Evolutionary conservation across 1,140 invertebrate species (phyloP).

Genomic region (Drosophila murphyi): DNA sequence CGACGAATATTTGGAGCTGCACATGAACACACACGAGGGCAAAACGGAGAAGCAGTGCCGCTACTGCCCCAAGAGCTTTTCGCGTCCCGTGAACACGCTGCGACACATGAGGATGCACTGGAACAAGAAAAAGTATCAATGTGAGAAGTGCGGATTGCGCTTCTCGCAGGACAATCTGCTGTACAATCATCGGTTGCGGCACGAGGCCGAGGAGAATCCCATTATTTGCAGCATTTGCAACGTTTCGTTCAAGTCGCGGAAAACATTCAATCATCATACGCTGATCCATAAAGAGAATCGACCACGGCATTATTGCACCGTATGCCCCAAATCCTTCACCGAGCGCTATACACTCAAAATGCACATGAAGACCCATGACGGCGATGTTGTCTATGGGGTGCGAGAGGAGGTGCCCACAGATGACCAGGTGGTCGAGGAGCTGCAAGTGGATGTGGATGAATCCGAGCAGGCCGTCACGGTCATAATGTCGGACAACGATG

Average conservation of each 20-base stretch:
- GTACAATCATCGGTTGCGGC: constrained; percentile 75
- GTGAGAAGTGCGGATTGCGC: constrained; percentile 76
- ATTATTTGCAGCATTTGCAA: constrained; percentile 81
- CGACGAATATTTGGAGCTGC: constrained; percentile 79
- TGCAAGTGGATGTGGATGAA: constrained; percentile 73
- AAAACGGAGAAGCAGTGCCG: constrained; percentile 80
- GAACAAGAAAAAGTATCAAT: constrained; percentile 83
- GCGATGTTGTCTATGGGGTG: constrained; percentile 66
- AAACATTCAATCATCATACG: constrained; percentile 80
- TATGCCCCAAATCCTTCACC: constrained; percentile 78
- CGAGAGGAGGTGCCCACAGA: constrained; percentile 59
- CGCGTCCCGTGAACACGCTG: constrained; percentile 73
- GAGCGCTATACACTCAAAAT: constrained; percentile 82
- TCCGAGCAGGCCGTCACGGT: constrained; percentile 74
- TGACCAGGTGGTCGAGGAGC: constrained; percentile 71
- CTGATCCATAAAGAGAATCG: constrained; percentile 78
- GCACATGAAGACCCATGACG: constrained; percentile 80
- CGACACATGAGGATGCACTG: constrained; percentile 83
- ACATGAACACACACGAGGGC: constrained; percentile 81
- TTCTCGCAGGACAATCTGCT: constrained; percentile 77
- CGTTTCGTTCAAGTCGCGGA: constrained; percentile 77
- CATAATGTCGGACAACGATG: constrained; percentile 70
- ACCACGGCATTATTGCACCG: constrained; percentile 70
- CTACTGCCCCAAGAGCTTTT: constrained; percentile 76
- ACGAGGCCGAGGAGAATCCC: constrained; percentile 81